Percentiles rank a stretch among this genome's conserved stretches.
Evolutionary conservation across 2,888 invertebrate species (phyloP).

Genomic region (Rhamnusium bicolor): DNA sequence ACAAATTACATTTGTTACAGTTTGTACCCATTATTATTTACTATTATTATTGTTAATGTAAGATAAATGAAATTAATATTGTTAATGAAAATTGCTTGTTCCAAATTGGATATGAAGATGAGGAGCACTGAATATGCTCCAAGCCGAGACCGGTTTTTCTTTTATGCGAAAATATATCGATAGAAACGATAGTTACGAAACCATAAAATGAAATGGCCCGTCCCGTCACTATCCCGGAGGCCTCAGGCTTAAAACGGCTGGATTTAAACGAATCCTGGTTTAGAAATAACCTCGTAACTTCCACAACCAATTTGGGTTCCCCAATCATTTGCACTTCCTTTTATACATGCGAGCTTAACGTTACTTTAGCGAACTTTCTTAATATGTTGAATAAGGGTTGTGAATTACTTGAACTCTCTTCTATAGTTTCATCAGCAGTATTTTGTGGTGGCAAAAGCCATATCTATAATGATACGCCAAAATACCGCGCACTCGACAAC

Average conservation of each 20-base stretch:
- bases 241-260: conserved; percentile 27
- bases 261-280: conserved; percentile 52
- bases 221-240: conserved; percentile 6
- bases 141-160: no score
- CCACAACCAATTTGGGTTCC: conserved; percentile 58
- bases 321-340: conserved; percentile 62
- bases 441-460: conserved; percentile 26
- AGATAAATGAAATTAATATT: no score
- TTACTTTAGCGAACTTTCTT: conserved; percentile 52
- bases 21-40: no score
- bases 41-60: no score
- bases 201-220: conserved; percentile 11
- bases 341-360: conserved; percentile 54
- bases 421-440: conserved; percentile 40
- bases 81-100: no score
- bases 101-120: no score
- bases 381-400: conserved; percentile 51
- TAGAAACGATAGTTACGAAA: background rate
- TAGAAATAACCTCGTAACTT: conserved; percentile 58
- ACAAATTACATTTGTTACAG: no score
- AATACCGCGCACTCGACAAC: background rate
- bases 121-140: no score
- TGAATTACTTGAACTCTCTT: conserved; percentile 44
- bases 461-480: conserved; percentile 33
- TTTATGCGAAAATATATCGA: background rate